Evolutionary conservation across 2,888 invertebrate species (phyloP).

Genomic region (Dasypogon diadema): DNA sequence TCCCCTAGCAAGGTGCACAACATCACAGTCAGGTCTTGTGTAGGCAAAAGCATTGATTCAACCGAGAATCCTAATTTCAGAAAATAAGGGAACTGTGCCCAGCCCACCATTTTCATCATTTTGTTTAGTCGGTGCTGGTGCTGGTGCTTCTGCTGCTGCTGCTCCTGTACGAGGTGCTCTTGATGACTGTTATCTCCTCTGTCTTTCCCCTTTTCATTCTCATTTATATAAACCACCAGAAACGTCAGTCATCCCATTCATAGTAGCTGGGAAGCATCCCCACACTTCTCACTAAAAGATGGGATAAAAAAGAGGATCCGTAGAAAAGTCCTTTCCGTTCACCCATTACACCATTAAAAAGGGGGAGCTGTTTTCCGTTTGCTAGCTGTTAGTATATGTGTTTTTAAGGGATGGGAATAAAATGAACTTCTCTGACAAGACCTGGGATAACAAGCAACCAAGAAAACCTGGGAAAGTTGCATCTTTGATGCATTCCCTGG

Average conservation of each 20-base stretch:
- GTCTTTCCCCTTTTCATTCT: not conserved
- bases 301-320: not conserved
- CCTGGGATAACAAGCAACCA: not conserved
- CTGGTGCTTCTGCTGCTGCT: no score
- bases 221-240: constrained; percentile 6
- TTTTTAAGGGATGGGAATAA: not conserved
- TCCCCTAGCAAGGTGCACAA: constrained; percentile 18
- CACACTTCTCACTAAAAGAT: not conserved
- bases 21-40: not conserved
- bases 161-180: not conserved
- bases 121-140: not conserved
- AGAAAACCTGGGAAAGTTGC: not conserved
- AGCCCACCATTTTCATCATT: not conserved
- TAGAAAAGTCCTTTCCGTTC: not conserved
- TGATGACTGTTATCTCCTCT: not conserved
- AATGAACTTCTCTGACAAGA: not conserved
- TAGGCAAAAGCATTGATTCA: constrained; percentile 33
- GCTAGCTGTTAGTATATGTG: no score
- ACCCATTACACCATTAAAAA: no score
- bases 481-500: constrained; percentile 10
- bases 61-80: constrained; percentile 31
- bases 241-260: constrained; percentile 10
- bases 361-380: no score
- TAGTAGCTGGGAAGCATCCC: not conserved
- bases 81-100: constrained; percentile 18